Evolutionary conservation across 2,113 vertebrate genomes (phyloP), one percentile per base, ranked within the genome.

Genomic region (Himantopus leucocephalus): DNA sequence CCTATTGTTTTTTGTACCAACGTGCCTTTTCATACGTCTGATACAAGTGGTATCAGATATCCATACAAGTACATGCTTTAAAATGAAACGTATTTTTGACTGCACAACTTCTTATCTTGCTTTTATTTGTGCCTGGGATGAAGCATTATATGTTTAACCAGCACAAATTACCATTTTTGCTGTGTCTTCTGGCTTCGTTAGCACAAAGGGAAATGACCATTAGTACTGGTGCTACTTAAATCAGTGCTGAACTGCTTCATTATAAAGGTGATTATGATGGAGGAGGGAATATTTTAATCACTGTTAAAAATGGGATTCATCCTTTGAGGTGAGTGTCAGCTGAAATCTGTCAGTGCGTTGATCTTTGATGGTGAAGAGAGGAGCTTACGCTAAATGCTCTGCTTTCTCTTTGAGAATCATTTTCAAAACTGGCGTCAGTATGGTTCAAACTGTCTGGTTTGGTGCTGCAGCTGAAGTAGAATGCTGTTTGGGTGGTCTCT

Each of bases 401-500:
- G 39, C 60, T 84, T 71, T 71, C 24, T 91, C 39, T 85, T 50
- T 12, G 56, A 80, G 85, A 56, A 90, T 21, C 43, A 8, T 35
- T 92, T 94, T 78, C 1, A 14, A 60, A 64, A 56, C 55, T 74
- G 90, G 37, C 55, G 55, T 74, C 7, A 13, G 32, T 35, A 5
- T 1, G 13, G 48, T 50, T 95, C 60, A 26, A 1, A 29, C 53
- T 53, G 0, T 50, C 55, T 81, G 81, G n/a, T 74, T n/a, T 71
- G 73, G 56, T 91, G 5, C 37, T 35, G 48, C 29, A 47, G 67
- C 74, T 73, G 66, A 85, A 64, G 85, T 48, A 56, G 48, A 58
- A 23, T 37, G 50, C 85, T 95, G 20, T 85, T 87, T 85, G 71
- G 78, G 93, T 92, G 88, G 85, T 96, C 93, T 79, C n/a, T 23